phyloP scores from a whole-genome alignment of 2,113 vertebrate species.

The Zapornia atra region DNA sequence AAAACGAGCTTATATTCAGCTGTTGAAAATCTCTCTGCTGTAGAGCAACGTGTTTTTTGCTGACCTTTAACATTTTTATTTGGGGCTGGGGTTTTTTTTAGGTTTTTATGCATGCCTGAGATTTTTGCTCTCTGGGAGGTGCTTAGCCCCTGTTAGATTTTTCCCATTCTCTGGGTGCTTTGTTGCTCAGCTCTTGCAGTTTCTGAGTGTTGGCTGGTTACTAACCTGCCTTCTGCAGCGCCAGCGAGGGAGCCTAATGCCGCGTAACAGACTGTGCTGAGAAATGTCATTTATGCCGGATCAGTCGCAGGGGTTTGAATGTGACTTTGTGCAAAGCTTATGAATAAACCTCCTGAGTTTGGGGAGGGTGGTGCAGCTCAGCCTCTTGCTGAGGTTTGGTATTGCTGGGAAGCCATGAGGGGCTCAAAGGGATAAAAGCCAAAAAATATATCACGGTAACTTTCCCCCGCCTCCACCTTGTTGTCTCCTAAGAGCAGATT shows the following conservation, averaged over 20 bases:
- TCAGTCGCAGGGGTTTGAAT: not conserved
- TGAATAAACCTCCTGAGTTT: not conserved
- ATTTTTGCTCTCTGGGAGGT: constrained; percentile 26
- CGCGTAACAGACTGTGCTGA: not conserved
- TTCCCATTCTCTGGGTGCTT: not conserved
- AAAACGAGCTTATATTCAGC: not conserved
- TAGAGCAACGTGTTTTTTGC: constrained; percentile 8
- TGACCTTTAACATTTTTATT: not conserved
- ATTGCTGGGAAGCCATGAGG: not conserved
- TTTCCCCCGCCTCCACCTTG: not conserved
- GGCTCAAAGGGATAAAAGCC: not conserved
- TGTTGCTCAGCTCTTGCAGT: not conserved
- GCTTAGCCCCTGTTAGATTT: not conserved
- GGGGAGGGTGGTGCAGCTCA: not conserved
- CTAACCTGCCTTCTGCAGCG: not conserved
- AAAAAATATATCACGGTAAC: not conserved
- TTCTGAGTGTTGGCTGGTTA: not conserved
- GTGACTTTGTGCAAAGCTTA: not conserved
- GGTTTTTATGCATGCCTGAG: not conserved
- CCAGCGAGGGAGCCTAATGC: not conserved
- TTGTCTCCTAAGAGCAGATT: not conserved
- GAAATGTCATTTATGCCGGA: not conserved
- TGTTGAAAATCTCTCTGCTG: constrained; percentile 7
- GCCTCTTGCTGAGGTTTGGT: not conserved
- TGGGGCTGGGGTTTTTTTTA: not conserved